Percentiles rank a stretch among this genome's conserved stretches.
phyloP scores from a whole-genome alignment of 2,113 vertebrate genomes.

The Nannospalax galili region DNA sequence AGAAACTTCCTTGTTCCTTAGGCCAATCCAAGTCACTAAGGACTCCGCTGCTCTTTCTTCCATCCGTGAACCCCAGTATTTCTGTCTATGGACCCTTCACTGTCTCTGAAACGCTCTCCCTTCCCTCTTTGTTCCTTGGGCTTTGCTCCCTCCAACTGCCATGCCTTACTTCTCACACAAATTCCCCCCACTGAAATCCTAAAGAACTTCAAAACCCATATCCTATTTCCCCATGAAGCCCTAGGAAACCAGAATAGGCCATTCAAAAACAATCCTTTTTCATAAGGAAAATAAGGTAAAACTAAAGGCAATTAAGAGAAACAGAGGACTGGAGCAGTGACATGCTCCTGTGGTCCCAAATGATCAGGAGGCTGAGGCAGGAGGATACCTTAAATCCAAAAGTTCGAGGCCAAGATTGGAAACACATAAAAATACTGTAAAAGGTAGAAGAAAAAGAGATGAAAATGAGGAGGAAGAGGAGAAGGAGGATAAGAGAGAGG shows the following conservation, averaged over 20 bases:
- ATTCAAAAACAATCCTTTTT: neutral
- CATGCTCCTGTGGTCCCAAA: too few relatives aligned
- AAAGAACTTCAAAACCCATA: neutral
- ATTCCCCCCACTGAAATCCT: neutral
- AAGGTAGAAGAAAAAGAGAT: neutral
- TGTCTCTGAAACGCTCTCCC: neutral
- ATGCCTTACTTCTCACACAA: neutral
- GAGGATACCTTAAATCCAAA: neutral
- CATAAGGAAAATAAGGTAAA: neutral
- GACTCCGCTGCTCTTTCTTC: neutral
- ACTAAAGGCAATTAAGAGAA: neutral
- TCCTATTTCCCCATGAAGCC: neutral
- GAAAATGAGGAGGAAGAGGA: neutral
- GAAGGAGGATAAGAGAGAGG: fast-evolving
- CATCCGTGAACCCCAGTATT: too few relatives aligned
- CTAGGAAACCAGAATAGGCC: neutral
- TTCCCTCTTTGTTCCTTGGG: neutral
- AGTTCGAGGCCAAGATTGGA: neutral
- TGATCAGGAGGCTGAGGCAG: too few relatives aligned
- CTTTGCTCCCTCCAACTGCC: too few relatives aligned
- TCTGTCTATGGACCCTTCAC: too few relatives aligned
- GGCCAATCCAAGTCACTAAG: neutral
- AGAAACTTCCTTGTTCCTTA: too few relatives aligned
- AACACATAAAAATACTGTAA: neutral
- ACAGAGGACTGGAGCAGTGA: neutral